Percentiles rank a stretch among this genome's conserved stretches.
These are phyloP conservation scores for Athripsodes cinereus DNA, from an alignment of 2,888 invertebrate genomes.

Conservation along the genomic window DNA sequence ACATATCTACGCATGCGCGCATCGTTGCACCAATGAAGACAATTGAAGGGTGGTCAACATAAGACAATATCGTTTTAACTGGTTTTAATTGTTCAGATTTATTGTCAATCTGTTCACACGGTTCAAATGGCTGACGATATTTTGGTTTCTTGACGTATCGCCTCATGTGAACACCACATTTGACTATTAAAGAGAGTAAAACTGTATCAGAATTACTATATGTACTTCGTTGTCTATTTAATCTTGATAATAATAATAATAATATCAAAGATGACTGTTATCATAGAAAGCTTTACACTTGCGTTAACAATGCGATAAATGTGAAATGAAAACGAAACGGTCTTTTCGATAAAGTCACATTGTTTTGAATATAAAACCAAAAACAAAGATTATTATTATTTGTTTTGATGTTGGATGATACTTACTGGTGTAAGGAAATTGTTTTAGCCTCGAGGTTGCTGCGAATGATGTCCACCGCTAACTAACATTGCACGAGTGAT, in stretches of 20 bases:
- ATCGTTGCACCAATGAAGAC: no score
- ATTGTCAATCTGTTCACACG: no score
- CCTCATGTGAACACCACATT: no score
- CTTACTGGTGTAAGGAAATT: constrained; percentile 23
- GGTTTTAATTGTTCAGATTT: no score
- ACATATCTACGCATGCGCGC: no score
- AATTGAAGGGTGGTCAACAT: no score
- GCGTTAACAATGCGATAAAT: neutral
- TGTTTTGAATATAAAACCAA: neutral
- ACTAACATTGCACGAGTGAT: constrained; percentile 2
- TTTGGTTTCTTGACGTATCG: no score
- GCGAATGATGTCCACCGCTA: constrained; percentile 20
- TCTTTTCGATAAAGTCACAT: neutral
- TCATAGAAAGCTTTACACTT: neutral
- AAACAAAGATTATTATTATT: neutral
- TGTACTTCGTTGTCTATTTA: neutral
- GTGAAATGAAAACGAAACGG: neutral
- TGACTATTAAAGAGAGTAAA: no score
- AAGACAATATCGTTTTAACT: no score
- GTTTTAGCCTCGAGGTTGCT: constrained; percentile 21
- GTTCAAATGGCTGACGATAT: no score
- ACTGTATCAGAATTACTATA: neutral
- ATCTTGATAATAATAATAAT: neutral
- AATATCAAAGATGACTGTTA: neutral
- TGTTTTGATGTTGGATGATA: neutral